These are phyloP conservation scores for Philereme vetulata DNA, from an alignment of 2,888 invertebrate species.

Conservation along the genomic window DNA sequence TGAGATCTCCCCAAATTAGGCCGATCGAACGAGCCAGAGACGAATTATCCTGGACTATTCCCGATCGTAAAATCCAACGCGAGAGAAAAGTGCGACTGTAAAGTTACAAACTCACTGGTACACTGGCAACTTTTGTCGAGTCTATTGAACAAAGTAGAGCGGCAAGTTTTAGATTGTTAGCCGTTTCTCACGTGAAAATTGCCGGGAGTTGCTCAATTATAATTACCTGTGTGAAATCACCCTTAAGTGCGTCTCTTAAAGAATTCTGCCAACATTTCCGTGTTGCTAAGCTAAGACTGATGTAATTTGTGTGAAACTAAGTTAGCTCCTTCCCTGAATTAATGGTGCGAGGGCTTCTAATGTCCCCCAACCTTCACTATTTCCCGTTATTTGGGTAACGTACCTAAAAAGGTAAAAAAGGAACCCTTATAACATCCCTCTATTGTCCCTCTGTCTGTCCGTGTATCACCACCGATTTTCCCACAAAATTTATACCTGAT, in stretches of 20 bases:
- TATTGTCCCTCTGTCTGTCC: too few species aligned
- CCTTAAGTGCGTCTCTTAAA: constrained; percentile 54
- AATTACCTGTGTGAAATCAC: background rate
- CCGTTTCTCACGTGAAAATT: background rate
- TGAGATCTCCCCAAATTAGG: constrained; percentile 66
- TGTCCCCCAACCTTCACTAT: constrained; percentile 52
- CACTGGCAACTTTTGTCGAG: background rate
- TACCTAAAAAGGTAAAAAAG: too few species aligned
- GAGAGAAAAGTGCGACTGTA: constrained; percentile 48
- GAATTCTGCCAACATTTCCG: constrained; percentile 61
- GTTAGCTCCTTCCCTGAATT: constrained; percentile 63
- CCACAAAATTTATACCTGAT: too few species aligned
- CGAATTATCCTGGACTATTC: constrained; percentile 62
- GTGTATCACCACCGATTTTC: too few species aligned
- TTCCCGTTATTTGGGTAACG: constrained; percentile 49
- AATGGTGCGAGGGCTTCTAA: constrained; percentile 61
- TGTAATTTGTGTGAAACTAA: constrained; percentile 67
- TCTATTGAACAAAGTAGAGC: background rate
- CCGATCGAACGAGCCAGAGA: constrained; percentile 66
- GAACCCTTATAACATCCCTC: too few species aligned
- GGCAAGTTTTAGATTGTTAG: too few species aligned
- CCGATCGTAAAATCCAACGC: constrained; percentile 52
- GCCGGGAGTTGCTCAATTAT: constrained; percentile 5
- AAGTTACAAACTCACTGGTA: constrained; percentile 19
- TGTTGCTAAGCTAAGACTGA: constrained; percentile 65